Evolutionary conservation across 2,888 invertebrate species (phyloP).

Genomic region (Nomada goodeniana): DNA sequence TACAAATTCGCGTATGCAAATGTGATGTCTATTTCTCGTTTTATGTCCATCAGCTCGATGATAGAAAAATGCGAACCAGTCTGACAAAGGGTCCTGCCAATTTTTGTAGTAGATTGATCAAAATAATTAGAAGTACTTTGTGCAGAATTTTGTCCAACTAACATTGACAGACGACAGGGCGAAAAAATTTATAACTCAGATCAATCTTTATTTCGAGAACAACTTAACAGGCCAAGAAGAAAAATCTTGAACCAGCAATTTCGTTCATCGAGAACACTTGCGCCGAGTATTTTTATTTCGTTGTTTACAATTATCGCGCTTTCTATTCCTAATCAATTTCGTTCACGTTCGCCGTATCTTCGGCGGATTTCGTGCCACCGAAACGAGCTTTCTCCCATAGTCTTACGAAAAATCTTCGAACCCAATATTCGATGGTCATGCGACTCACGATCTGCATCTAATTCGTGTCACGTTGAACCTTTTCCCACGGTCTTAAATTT

Average conservation of each 20-base stretch:
- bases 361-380: not conserved
- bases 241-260: not conserved
- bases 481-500: not conserved
- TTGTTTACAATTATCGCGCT: not conserved
- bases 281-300: not conserved
- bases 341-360: constrained; percentile 35
- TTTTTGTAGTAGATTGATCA: too few relatives aligned
- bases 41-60: too few relatives aligned
- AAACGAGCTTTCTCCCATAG: constrained; percentile 43
- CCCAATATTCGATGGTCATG: constrained; percentile 32
- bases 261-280: not conserved
- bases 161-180: too few relatives aligned
- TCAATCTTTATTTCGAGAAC: too few relatives aligned
- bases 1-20: too few relatives aligned
- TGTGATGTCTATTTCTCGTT: too few relatives aligned
- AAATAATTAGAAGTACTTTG: too few relatives aligned
- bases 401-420: constrained; percentile 26
- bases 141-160: too few relatives aligned
- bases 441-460: not conserved
- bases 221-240: too few relatives aligned
- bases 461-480: constrained; percentile 48
- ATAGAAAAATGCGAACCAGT: too few relatives aligned
- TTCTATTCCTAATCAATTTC: constrained; percentile 26
- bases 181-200: too few relatives aligned
- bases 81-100: too few relatives aligned